Percentiles rank a stretch among this genome's conserved stretches.
Conservation (phyloP, 2,888 invertebrate species). For the Eutolmus rufibarbis region DNA sequence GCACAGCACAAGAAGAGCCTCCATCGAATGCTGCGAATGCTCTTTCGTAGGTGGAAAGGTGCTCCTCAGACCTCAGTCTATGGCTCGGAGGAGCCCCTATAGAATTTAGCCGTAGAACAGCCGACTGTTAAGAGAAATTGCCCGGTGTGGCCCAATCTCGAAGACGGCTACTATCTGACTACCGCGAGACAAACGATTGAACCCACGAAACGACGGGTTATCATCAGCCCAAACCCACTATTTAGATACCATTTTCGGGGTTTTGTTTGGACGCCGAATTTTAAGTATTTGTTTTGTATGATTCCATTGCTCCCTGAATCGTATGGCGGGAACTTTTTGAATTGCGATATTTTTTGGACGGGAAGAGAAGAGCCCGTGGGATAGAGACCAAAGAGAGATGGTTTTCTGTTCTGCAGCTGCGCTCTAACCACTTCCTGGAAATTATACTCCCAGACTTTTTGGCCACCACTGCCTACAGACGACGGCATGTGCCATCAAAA, state of each 20-base stretch:
- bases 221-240: background rate
- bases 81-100: background rate
- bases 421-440: background rate
- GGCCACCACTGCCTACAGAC: background rate
- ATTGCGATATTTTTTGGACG: background rate
- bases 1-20: background rate
- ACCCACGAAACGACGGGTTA: background rate
- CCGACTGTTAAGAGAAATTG: background rate
- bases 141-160: background rate
- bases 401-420: background rate
- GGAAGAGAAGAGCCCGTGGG: background rate
- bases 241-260: background rate
- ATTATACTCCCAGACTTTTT: background rate
- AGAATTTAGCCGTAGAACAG: background rate
- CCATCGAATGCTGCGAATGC: background rate
- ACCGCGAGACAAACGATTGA: background rate
- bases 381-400: background rate
- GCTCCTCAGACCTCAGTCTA: background rate
- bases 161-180: background rate
- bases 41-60: constrained; percentile 2
- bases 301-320: background rate
- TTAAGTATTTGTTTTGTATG: background rate
- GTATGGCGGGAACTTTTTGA: background rate
- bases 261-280: background rate
- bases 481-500: background rate